phyloP scores from a whole-genome alignment of 2,797 vertebrate genomes.

The Cyclura pinguis region DNA sequence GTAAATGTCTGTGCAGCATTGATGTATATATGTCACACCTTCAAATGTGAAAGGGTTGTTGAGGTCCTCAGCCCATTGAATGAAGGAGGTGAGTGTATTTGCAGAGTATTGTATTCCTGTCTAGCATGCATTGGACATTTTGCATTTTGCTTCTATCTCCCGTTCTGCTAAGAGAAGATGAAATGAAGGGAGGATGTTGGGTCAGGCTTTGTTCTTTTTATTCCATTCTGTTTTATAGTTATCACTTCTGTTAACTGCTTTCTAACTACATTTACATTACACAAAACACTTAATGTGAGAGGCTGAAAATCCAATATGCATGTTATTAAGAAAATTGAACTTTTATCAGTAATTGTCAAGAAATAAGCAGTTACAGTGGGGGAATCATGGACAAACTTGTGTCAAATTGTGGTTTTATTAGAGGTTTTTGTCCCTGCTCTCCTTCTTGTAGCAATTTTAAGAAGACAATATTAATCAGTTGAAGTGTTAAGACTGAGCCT shows the following conservation, averaged over 20 bases:
- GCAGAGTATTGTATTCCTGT: background rate
- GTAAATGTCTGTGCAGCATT: no score
- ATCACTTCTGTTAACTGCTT: conserved; percentile 47
- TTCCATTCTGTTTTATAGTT: conserved; percentile 26
- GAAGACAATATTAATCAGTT: background rate
- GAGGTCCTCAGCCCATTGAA: no score
- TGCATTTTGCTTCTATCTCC: background rate
- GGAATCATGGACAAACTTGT: background rate
- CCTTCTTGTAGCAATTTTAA: background rate
- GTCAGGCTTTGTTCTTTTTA: conserved; percentile 5
- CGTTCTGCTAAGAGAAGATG: background rate
- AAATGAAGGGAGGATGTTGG: background rate
- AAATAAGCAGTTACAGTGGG: conserved; percentile 23
- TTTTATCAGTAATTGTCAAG: conserved; percentile 49
- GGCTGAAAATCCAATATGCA: conserved; percentile 47
- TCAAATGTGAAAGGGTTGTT: no score
- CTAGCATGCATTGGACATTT: background rate
- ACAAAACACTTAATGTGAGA: conserved; percentile 44
- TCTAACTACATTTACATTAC: conserved; percentile 39
- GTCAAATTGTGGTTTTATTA: conserved; percentile 7
- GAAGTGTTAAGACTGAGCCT: background rate
- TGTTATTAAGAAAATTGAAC: conserved; percentile 47
- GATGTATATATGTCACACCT: no score
- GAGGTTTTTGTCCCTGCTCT: background rate
- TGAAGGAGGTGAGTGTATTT: no score